A percentile compares a stretch with the other conserved stretches of the same genome.
Conservation (phyloP, 2,797 vertebrate genomes). For the Anolis apletophallus region DNA sequence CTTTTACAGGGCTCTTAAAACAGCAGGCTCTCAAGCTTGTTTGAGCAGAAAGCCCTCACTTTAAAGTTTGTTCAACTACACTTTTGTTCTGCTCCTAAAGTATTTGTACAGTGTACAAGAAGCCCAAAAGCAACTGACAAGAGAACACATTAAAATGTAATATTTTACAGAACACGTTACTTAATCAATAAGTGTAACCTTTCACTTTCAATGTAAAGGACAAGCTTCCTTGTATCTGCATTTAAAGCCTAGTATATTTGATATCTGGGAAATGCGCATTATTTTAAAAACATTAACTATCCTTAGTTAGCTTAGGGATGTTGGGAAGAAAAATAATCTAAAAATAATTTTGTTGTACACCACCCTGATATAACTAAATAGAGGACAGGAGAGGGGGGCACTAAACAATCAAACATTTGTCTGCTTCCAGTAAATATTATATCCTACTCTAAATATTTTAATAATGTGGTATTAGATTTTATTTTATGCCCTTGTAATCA, state of each 20-base stretch:
- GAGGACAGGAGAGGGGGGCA: too few relatives aligned
- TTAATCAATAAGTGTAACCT: background rate
- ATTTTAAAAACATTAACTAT: background rate
- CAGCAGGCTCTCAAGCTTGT: slow-evolving; percentile 12
- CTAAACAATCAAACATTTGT: too few relatives aligned
- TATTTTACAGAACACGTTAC: background rate
- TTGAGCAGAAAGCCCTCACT: slow-evolving; percentile 4
- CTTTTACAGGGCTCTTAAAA: slow-evolving; percentile 23
- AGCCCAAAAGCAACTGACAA: slow-evolving; percentile 2
- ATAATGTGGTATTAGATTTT: background rate
- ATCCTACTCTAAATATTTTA: background rate
- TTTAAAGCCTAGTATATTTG: background rate
- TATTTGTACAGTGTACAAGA: background rate
- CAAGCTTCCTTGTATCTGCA: background rate
- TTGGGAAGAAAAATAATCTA: background rate
- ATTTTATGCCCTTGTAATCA: background rate
- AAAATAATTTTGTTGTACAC: background rate
- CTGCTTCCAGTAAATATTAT: background rate
- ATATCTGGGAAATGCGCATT: background rate
- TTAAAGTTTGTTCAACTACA: slow-evolving; percentile 20
- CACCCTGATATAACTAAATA: too few relatives aligned
- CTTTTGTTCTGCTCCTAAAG: slow-evolving; percentile 11
- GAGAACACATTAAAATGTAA: background rate
- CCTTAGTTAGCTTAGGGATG: background rate
- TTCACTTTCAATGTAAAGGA: background rate